Evolutionary conservation across 2,888 invertebrate species (phyloP).

Genomic region (Podotricha telesiphe): DNA sequence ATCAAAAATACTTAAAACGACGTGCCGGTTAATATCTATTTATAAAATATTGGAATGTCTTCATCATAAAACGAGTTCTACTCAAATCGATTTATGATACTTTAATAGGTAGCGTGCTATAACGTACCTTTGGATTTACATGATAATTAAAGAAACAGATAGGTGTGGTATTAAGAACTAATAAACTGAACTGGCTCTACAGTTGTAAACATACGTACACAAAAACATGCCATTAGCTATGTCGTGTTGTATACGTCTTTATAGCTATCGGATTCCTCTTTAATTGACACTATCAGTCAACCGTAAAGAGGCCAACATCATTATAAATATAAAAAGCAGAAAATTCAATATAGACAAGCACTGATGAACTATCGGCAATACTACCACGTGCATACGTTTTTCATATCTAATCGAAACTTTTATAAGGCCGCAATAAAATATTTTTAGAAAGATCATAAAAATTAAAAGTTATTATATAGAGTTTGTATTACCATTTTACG

Average conservation of each 20-base stretch:
- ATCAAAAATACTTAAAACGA: background rate
- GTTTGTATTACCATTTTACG: conserved; percentile 19
- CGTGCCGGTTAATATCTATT: conserved; percentile 15
- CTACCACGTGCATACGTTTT: conserved; percentile 12
- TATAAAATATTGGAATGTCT: conserved; percentile 23
- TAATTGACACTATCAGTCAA: conserved; percentile 48
- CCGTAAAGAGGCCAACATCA: conserved; percentile 41
- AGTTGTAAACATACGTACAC: conserved; percentile 39
- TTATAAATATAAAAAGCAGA: conserved; percentile 44
- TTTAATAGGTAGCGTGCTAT: conserved; percentile 40
- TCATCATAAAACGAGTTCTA: conserved; percentile 32
- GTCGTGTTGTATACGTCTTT: conserved; percentile 43
- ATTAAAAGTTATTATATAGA: conserved; percentile 19
- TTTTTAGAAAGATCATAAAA: conserved; percentile 30
- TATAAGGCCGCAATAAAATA: conserved; percentile 21
- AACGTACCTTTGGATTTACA: conserved; percentile 39
- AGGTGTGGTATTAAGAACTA: conserved; percentile 33
- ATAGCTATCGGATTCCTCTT: conserved; percentile 45
- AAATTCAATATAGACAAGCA: conserved; percentile 38
- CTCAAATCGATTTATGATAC: conserved; percentile 37
- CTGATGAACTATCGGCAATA: conserved; percentile 40
- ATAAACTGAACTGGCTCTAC: conserved; percentile 33
- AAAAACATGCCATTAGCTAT: conserved; percentile 36
- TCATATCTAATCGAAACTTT: conserved; percentile 16
- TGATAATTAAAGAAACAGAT: conserved; percentile 42